phyloP scores from a whole-genome alignment of 2,797 vertebrate species.

The Urosaurus nigricauda region DNA sequence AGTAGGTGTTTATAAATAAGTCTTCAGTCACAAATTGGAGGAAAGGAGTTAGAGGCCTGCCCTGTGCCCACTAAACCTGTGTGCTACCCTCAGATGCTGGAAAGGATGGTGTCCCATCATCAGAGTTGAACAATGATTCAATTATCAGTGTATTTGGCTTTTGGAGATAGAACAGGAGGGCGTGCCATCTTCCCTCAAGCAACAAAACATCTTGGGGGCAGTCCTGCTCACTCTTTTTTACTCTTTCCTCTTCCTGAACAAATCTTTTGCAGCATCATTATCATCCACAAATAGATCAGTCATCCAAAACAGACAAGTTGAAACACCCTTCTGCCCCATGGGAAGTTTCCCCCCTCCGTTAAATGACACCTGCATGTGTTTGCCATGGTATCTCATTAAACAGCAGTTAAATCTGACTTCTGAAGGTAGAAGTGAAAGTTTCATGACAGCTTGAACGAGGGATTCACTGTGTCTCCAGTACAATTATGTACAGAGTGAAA shows the following conservation, averaged over 20 bases:
- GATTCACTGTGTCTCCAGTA: background rate
- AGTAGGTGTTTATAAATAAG: too few relatives aligned
- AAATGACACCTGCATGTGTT: background rate
- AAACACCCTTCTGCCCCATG: background rate
- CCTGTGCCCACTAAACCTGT: too few relatives aligned
- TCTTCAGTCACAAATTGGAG: too few relatives aligned
- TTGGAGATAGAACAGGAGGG: too few relatives aligned
- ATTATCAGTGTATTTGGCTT: too few relatives aligned
- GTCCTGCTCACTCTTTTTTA: background rate
- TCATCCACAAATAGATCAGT: background rate
- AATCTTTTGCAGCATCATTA: background rate
- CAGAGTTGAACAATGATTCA: too few relatives aligned
- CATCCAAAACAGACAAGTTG: background rate
- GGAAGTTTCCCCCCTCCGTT: background rate
- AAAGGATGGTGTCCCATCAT: too few relatives aligned
- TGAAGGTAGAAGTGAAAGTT: background rate
- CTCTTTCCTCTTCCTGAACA: background rate
- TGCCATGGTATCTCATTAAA: background rate
- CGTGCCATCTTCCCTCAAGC: too few relatives aligned
- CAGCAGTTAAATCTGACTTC: background rate
- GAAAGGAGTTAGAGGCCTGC: too few relatives aligned
- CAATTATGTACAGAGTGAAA: conserved; percentile 2
- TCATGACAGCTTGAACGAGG: background rate
- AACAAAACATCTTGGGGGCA: too few relatives aligned
- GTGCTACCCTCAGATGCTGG: too few relatives aligned